Base-by-base conservation (phyloP, 1,140 invertebrate species). In the Bathynomus jamesi region DNA sequence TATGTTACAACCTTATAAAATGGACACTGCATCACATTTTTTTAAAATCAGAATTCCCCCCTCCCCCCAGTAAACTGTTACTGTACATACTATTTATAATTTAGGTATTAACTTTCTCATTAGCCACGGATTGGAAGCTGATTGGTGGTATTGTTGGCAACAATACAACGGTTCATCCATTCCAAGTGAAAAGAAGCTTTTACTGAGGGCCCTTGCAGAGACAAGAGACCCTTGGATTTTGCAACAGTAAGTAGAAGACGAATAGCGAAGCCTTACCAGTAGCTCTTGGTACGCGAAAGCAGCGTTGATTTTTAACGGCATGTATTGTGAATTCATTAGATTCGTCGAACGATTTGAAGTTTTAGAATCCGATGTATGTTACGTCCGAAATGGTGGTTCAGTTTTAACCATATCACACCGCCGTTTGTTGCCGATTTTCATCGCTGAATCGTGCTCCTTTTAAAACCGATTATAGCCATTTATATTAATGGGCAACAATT, bases 141-240 rank as follows among this genome's bases (percentile, higher is more conserved):
- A 91, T 78, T 94, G 91, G 91, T 84, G 88, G 60, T 85, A 87
- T 79, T 91, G 89, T 74, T 92, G 89, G 13, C 84, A 84, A 60
- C 92, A 90, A 79, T 86, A 87, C 70, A 85, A 84, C 25, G 87
- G 79, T 10, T 72, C 87, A n/a, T 84, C 83, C 64, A 83, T 89
- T 30, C 85, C 88, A 0, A 89, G 86, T 75, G 90, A 92, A 78
- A 86, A 87, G 69, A 84, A 84, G 75, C 81, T 90, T 8, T 83
- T 91, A 72, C 82, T 92, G 0, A 85, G 86, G 77, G 88, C 90
- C 4, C 81, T 92, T n/a, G 89, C 89, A 1, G 83, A 86, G 3
- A 87, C 89, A 0, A 84, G 84, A 13, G 89, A 93, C 82, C 85
- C 87, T 0, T 91, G 89, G 88, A 79, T 92, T 24, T 79, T 94